Evolutionary conservation across 2,797 vertebrate species (phyloP), one percentile per base, ranked within the genome.

Genomic region (Coregonus sp.): DNA sequence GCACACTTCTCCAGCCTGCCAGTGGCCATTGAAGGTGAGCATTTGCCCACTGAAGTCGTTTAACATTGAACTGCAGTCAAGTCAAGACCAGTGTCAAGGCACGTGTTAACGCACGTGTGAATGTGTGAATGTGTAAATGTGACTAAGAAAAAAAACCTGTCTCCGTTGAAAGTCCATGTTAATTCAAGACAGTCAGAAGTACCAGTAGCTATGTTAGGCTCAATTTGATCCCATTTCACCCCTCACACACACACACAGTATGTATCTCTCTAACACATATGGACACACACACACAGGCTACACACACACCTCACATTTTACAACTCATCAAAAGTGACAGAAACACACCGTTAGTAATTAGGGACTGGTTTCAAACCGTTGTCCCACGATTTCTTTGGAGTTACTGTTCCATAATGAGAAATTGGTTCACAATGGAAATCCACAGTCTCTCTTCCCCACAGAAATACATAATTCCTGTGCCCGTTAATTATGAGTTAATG

Each of bases 401-500:
- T 82, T 81, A 79, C 74, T 75, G 16, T 77, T 80, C 81, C 70
- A 75, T 86, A 83, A 86, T 82, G 79, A 87, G 85, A 81, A 77
- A 80, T 74, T 63, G 31, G 74, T 71, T 83, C 71, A 78, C 82
- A 82, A 82, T 83, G 56, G 75, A 81, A 82, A 77, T 29, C 66
- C 63, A 52, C 20, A 1, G 50, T 77, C 70, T 80, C 72, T 71
- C 71, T 33, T 79, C 76, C 86, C 78, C 66, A 73, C 70, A 71
- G 81, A 80, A 82, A 69, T 50, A 76, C 86, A 87, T 84, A 85
- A 88, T 84, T 87, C 85, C 84, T 77, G 72, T 81, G 78, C 84
- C 82, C 86, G 89, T 91, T 93, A 93, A 92, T 93, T 92, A 92
- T 87, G 81, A 85, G 81, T 89, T 91, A 90, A 91, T 92, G 87